phyloP scores from a whole-genome alignment of 37 sponge, comb jelly and placozoan genomes.

The Cladorhizidae sp. region DNA sequence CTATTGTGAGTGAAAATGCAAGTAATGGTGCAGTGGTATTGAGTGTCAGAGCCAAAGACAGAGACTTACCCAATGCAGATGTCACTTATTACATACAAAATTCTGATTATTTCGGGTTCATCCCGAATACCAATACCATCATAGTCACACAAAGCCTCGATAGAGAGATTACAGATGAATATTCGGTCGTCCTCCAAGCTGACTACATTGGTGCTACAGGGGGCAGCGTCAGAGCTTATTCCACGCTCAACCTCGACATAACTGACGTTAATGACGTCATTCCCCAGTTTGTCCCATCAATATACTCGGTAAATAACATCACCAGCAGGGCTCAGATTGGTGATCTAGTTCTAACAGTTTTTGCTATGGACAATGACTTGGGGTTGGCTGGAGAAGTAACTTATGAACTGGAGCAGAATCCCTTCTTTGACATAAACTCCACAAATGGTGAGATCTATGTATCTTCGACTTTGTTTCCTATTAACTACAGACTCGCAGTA shows the following conservation, averaged over 20 bases:
- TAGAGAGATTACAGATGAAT: slow-evolving; percentile 31
- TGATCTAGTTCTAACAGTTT: slow-evolving; percentile 29
- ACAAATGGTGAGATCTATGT: slow-evolving; percentile 56
- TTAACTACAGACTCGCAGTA: slow-evolving; percentile 18
- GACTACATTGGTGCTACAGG: background rate
- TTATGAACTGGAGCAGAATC: slow-evolving; percentile 17
- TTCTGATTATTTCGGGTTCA: background rate
- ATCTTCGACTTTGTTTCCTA: background rate
- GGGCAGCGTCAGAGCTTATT: background rate
- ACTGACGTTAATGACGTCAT: slow-evolving; percentile 54
- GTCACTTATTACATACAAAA: slow-evolving; percentile 6
- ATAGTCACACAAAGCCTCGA: background rate
- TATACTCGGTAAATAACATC: slow-evolving; percentile 13
- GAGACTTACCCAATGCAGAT: slow-evolving; percentile 11
- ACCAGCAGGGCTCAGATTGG: slow-evolving; percentile 15
- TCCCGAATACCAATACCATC: background rate
- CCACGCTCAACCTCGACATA: slow-evolving; percentile 6
- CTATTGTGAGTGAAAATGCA: slow-evolving; percentile 22
- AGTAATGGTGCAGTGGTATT: background rate
- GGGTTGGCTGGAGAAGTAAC: slow-evolving; percentile 25
- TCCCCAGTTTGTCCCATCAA: slow-evolving; percentile 8
- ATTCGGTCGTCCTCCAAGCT: slow-evolving; percentile 28
- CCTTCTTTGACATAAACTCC: slow-evolving; percentile 34
- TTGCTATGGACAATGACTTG: slow-evolving; percentile 49
- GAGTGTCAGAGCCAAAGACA: slow-evolving; percentile 28